These are phyloP conservation scores for Embiotoca jacksoni DNA, from an alignment of 2,113 vertebrate genomes.

Conservation along the genomic window DNA sequence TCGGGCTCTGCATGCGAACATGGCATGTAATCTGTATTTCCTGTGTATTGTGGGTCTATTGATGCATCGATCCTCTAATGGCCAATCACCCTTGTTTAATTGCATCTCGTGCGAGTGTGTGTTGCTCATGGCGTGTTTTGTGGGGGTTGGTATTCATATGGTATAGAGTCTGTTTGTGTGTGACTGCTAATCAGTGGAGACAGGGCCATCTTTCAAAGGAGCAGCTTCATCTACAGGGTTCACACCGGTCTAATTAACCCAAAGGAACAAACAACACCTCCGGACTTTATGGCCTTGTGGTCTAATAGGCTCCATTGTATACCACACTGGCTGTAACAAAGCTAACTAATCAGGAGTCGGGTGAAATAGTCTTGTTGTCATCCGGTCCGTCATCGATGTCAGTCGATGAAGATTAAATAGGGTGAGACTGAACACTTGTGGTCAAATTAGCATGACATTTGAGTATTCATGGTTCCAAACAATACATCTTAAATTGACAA, in stretches of 20 bases:
- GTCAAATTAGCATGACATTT: no score
- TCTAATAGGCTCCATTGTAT: neutral
- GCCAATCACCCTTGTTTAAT: slow-evolving; percentile 39
- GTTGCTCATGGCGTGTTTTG: neutral
- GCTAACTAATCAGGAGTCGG: slow-evolving; percentile 41
- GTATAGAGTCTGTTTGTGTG: neutral
- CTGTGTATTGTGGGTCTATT: slow-evolving; percentile 4
- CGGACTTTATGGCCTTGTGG: slow-evolving; percentile 18
- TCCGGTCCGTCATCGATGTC: neutral
- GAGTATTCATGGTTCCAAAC: no score
- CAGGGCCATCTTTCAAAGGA: slow-evolving; percentile 34
- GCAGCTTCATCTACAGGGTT: slow-evolving; percentile 36
- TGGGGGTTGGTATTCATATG: neutral
- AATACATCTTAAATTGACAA: no score
- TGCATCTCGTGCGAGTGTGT: slow-evolving; percentile 26
- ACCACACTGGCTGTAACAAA: slow-evolving; percentile 2
- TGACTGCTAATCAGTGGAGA: slow-evolving; percentile 55
- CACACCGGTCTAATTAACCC: slow-evolving; percentile 61
- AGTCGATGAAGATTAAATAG: neutral
- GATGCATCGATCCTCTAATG: slow-evolving; percentile 34
- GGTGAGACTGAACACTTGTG: no score
- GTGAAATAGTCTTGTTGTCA: neutral
- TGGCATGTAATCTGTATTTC: slow-evolving; percentile 17
- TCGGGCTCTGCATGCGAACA: neutral
- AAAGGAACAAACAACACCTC: slow-evolving; percentile 28